Base-by-base conservation (phyloP, 2,888 invertebrate species). In the Epinotia demarniana region DNA sequence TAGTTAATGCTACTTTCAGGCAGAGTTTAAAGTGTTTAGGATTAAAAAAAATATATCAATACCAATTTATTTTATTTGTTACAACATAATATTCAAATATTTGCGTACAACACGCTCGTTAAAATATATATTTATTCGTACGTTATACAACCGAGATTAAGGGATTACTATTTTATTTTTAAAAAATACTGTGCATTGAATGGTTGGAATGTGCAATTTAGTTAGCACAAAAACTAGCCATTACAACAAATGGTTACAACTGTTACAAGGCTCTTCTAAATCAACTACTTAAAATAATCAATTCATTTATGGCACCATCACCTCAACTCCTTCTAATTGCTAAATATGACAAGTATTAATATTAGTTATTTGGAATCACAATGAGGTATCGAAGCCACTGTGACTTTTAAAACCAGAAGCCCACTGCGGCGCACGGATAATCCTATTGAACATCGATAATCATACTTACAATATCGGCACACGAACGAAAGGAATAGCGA, bases 371-470 rank as follows among this genome's bases (percentile, higher is more conserved):
- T 55, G 55, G 55, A 63, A 71, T 62, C 18, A 53, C 19, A 71
- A 43, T 55, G 53, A 72, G 53, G 71, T 63, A 72, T 55, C 19
- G n/a, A 55, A 63, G 19, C 43, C 43, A 57, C 23, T 62, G n/a
- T 53, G 33, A 49, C 16, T 49, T 16, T 49, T 16, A 49, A 49
- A 49, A 49, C 49, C 4, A 16, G 16, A 49, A 49, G 16, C 49
- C 49, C 49, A 49, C 16, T 49, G 49, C 49, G 13, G 49, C 49
- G 13, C 5, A 13, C 13, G 5, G 49, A 13, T 13, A 49, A 49
- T 13, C 13, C 13, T 4, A 49, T 49, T 13, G 13, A 49, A 49
- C 33, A 33, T 33, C 8, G 8, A 33, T 39, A 8, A 39, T 39
- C 39, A 1, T 39, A 39, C 39, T 4, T 39, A 39, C 39, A 39